Conservation (phyloP, 2,113 vertebrate species). For the Gymnogyps californianus region DNA sequence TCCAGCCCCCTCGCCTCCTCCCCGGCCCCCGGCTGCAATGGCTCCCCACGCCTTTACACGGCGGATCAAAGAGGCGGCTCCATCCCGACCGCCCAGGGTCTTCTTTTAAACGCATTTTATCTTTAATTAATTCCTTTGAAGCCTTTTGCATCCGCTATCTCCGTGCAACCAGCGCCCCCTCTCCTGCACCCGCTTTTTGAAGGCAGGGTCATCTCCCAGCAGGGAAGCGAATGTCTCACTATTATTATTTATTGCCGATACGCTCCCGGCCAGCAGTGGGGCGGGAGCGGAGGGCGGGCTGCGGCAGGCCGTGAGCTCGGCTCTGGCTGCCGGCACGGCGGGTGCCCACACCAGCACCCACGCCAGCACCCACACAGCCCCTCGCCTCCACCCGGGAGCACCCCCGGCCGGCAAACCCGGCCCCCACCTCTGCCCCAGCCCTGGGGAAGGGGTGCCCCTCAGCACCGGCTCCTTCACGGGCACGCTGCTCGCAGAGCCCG, state of each 20-base stretch:
- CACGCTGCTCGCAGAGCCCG: rapidly evolving
- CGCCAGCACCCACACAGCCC: too few species aligned
- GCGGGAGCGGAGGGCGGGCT: not conserved
- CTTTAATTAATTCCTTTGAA: conserved; percentile 64
- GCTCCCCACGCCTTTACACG: not conserved
- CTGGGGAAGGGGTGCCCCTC: not conserved
- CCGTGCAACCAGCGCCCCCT: not conserved
- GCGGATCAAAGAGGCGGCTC: not conserved
- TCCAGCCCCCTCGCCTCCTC: not conserved
- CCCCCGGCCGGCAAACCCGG: too few species aligned
- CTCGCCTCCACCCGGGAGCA: not conserved
- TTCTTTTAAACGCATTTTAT: conserved; percentile 32
- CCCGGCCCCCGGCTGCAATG: rapidly evolving
- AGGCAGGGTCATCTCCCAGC: not conserved
- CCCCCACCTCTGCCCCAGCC: not conserved
- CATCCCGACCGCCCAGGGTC: not conserved
- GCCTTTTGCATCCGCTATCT: not conserved
- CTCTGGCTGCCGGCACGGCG: not conserved
- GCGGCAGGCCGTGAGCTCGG: not conserved
- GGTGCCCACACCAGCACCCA: not conserved
- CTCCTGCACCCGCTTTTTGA: not conserved
- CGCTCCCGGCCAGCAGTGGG: rapidly evolving
- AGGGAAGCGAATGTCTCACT: not conserved
- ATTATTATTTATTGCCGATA: not conserved
- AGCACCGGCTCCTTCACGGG: not conserved